Evolutionary conservation across 2,797 vertebrate genomes (phyloP).

Genomic region (Trichosurus vulpecula): DNA sequence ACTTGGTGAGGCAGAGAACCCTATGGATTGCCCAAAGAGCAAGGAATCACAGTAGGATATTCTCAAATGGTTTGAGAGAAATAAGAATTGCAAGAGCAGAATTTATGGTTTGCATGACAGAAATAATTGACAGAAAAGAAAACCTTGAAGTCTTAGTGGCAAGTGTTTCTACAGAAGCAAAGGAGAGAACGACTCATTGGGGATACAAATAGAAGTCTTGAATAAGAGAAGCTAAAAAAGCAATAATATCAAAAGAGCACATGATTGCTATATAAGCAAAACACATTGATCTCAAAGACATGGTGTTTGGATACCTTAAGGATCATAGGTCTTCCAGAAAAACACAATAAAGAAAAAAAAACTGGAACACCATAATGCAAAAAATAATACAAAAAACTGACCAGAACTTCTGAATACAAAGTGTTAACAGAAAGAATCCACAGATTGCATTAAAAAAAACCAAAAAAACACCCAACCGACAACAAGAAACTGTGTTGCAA

Average conservation of each 20-base stretch:
- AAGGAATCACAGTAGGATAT: background rate
- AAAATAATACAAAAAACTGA: background rate
- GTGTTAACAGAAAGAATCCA: background rate
- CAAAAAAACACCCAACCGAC: too few species aligned
- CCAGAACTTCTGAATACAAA: background rate
- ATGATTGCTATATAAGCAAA: background rate
- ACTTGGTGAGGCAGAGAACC: background rate
- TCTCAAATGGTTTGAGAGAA: background rate
- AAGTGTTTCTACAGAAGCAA: background rate
- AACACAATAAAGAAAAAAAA: background rate
- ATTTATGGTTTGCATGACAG: background rate
- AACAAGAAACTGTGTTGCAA: background rate
- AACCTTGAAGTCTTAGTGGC: background rate
- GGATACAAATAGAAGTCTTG: background rate
- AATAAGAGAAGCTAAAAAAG: background rate
- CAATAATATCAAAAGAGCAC: background rate
- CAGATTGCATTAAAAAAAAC: background rate
- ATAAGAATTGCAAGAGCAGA: background rate
- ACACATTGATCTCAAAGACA: background rate
- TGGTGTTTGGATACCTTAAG: background rate
- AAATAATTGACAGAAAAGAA: background rate
- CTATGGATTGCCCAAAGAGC: background rate
- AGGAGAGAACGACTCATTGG: background rate
- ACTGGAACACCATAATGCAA: background rate
- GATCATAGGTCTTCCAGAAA: background rate